phyloP scores from a whole-genome alignment of 2,113 vertebrate genomes.

The Sylvia atricapilla region DNA sequence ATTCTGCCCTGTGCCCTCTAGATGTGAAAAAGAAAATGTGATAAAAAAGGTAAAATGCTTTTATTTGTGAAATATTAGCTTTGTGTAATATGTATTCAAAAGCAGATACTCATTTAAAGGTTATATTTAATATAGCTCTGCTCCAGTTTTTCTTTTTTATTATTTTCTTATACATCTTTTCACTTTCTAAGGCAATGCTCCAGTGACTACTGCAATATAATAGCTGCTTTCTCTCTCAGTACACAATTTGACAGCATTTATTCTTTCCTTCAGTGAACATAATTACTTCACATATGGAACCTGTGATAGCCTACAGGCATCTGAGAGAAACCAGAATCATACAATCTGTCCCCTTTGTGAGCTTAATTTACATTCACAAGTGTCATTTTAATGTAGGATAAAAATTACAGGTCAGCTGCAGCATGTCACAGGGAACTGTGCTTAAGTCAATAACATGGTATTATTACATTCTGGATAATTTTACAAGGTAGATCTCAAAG shows the following conservation, averaged over 20 bases:
- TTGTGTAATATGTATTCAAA: slow-evolving; percentile 66
- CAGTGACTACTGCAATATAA: slow-evolving; percentile 80
- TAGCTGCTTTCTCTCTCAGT: slow-evolving; percentile 79
- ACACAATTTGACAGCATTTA: slow-evolving; percentile 86
- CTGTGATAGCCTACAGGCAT: slow-evolving; percentile 84
- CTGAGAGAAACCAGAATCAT: slow-evolving; percentile 79
- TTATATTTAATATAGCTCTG: slow-evolving; percentile 74
- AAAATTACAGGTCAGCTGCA: slow-evolving; percentile 82
- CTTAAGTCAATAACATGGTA: slow-evolving; percentile 79
- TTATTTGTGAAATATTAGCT: slow-evolving; percentile 60
- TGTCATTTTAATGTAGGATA: slow-evolving; percentile 81
- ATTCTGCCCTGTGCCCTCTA: slow-evolving; percentile 26
- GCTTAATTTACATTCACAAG: slow-evolving; percentile 83
- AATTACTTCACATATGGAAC: slow-evolving; percentile 89
- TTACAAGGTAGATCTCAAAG: slow-evolving; percentile 74
- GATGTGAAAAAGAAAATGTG: slow-evolving; percentile 28
- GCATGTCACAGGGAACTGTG: slow-evolving; percentile 73
- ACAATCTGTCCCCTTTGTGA: slow-evolving; percentile 83
- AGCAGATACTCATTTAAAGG: slow-evolving; percentile 66
- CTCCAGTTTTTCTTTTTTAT: slow-evolving; percentile 65
- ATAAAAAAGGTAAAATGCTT: slow-evolving; percentile 11
- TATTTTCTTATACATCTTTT: slow-evolving; percentile 78
- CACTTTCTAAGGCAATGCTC: slow-evolving; percentile 77
- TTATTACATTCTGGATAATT: slow-evolving; percentile 78
- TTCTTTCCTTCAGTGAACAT: slow-evolving; percentile 85